Conservation (phyloP, 2,888 invertebrate species). For the Cepaea hortensis region DNA sequence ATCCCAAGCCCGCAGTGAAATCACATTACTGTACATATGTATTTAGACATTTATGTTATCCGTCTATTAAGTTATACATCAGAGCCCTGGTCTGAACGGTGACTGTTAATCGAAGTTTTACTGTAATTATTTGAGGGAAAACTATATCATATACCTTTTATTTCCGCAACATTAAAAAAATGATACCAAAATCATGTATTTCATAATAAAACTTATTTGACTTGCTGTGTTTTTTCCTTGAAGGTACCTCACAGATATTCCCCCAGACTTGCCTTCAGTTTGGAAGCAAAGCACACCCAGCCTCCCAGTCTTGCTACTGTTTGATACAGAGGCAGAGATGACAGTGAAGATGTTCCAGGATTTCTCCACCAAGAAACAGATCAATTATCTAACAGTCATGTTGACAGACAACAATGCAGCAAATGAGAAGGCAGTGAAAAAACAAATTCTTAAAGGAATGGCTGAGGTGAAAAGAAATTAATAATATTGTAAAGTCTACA, state of each 20-base stretch:
- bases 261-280: slow-evolving; percentile 68
- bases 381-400: slow-evolving; percentile 57
- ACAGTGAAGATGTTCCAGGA: slow-evolving; percentile 70
- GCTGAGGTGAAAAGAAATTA: slow-evolving; percentile 60
- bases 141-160: too few relatives aligned
- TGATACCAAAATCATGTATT: too few relatives aligned
- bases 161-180: too few relatives aligned
- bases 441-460: slow-evolving; percentile 70
- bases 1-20: too few relatives aligned
- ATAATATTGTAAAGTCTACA: neutral
- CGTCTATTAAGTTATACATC: too few relatives aligned
- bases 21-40: too few relatives aligned
- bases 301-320: slow-evolving; percentile 72
- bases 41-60: too few relatives aligned
- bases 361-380: slow-evolving; percentile 70
- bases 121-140: too few relatives aligned
- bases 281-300: slow-evolving; percentile 66
- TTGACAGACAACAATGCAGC: slow-evolving; percentile 64
- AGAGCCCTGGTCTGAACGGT: too few relatives aligned
- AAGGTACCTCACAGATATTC: slow-evolving; percentile 69
- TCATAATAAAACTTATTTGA: neutral
- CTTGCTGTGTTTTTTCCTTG: neutral
- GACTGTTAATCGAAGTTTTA: too few relatives aligned
- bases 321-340: slow-evolving; percentile 67
- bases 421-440: slow-evolving; percentile 66